Evolutionary conservation across 1,140 invertebrate genomes (phyloP), one percentile per base, ranked within the genome.

Genomic region (Conus ventricosus): DNA sequence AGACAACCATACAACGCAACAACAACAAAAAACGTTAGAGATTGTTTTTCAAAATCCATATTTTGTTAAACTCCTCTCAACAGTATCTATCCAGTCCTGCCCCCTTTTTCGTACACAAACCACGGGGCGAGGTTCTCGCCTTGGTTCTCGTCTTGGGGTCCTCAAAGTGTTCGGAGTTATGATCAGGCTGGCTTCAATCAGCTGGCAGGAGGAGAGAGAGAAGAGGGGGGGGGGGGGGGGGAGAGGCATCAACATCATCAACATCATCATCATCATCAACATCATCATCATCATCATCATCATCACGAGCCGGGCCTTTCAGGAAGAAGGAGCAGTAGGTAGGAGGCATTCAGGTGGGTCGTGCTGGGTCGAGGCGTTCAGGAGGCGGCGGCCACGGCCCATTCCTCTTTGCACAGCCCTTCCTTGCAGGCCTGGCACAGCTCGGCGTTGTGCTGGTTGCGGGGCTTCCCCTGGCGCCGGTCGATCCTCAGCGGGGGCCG

Each of bases 361-460:
- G 80, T 17, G 80, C 39, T 51, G 39, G 39, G 39, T 39, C 3
- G 39, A 39, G 39, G 39, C 39, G 39, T 39, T 76, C 71, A 78
- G 27, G 76, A 78, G 39, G 84, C 51, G 23, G n/a, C 13, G 15
- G 84, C 67, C 81, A 94, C 93, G 51, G 93, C 98, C 94, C 93
- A 94, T 89, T 94, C 93, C 85, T 94, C 93, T 86, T 92, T 92
- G 90, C 95, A 96, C 11, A 96, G 91, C 15, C 95, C 95, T 86
- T 96, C 95, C 89, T 94, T 93, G 89, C 96, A 96, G 0, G 96
- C 96, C 90, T 96, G 96, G 89, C 96, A 96, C 60, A 95, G 91
- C 53, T 94, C 92, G 1, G 93, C 92, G 89, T 96, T 95, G 88
- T 96, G 96, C 75, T 95, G 95, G 87, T 95, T 95, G 55, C 94